Evolutionary conservation across 1,140 invertebrate species (phyloP), one percentile per base, ranked within the genome.

Genomic region (Wiebesia pumilae): DNA sequence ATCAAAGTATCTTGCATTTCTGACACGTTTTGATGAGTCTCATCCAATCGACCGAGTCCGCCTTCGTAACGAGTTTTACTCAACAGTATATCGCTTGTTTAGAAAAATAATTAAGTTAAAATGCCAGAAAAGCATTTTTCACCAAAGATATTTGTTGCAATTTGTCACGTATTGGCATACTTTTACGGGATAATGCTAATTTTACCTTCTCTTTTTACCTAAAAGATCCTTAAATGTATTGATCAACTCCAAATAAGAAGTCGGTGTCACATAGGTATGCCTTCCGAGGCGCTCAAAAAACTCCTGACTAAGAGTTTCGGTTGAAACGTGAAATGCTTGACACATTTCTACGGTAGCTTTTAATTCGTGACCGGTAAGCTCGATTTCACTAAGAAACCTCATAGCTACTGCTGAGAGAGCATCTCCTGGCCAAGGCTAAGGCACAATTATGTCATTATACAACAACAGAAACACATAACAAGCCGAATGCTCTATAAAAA

Each of bases 221-320:
- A 99, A 92, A 30, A 99, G 94, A n/a, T 95, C 95, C 90, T 98
- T 98, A 89, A 99, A 99, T 1, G 97, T 97, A 88, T 96, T 96
- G 85, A 99, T 98, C 90, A 99, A 95, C 91, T 99, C 98, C 69
- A 99, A 93, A 92, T 99, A 99, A 0, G 98, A 98, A 0, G 98
- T 98, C 0, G 98, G 98, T 0, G 98, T 99, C 0, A 99, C 97
- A 92, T 99, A 99, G 90, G 97, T 98, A 88, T 96, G 95, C 83
- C 98, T 94, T 62, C 95, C 95, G 54, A 97, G 91, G 85, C 97
- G 95, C 2, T 94, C 88, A n/a, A 95, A 95, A 93, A 97, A 98
- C 89, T 97, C 96, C 0, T 94, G 91, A 1, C 98, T 97, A 38
- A 99, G 93, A 47, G 94, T 91, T 91, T 98, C 95, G 0, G 97